Base-by-base conservation (phyloP, 2,113 vertebrate species). In the Ammospiza caudacuta region DNA sequence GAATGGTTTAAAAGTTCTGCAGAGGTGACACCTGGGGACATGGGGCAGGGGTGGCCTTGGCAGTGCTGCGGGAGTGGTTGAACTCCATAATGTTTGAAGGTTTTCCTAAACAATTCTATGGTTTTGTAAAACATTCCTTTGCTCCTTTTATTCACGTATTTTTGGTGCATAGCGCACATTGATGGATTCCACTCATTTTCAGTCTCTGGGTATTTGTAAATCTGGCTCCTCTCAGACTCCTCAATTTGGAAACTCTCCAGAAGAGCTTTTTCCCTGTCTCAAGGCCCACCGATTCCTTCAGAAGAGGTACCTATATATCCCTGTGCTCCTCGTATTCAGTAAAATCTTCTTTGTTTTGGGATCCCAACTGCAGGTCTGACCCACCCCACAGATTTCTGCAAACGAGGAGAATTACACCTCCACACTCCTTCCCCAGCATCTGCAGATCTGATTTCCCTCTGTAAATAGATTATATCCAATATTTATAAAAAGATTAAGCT, bases 401-500 rank as follows among this genome's bases (percentile, higher is more conserved):
- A 58, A 78, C 2, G 9, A 59, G 33, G 21, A 78, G 37, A 81
- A 57, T 27, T 9, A 3, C 49, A n/a, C 64, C 67, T 47, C 51
- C 43, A 17, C 19, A 1, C n/a, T 69, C 31, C 51, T 39, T 63
- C 86, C 46, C 37, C 81, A 59, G 68, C 82, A 68, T 67, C 80
- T 61, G 80, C 63, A 70, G 89, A 93, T 73, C 73, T 82, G 92
- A 79, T 88, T 89, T 82, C 46, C 23, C 75, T 95, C 89, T 73
- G 93, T 94, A 92, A 95, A 91, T 75, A 95, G 81, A 88, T 87
- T 88, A 86, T 83, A 92, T 79, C 91, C 96, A 96, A 96, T 97
- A 97, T 97, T 97, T 97, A 96, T 93, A 87, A 90, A 96, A 89
- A 91, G 94, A 97, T 94, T 93, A 97, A 90, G 77, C 78, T 97